Conservation (phyloP, 1,140 invertebrate genomes). For the Brachionus calyciflorus region DNA sequence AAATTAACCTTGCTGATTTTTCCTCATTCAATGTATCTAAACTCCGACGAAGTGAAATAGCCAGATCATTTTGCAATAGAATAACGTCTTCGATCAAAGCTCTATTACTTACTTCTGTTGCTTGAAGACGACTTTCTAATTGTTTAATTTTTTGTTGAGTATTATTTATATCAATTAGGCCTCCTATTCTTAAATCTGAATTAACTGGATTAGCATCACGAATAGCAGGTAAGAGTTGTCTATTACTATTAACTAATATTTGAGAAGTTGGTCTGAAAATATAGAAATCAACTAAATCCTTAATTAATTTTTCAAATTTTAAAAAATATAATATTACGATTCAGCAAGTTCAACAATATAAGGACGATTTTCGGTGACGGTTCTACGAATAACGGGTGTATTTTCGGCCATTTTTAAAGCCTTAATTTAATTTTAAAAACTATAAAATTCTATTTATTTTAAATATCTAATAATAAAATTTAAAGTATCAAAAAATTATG, state of each 20-base stretch:
- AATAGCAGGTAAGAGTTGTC: not conserved
- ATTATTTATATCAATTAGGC: not conserved
- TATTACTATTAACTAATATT: not conserved
- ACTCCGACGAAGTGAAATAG: constrained; percentile 51
- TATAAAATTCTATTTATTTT: no score
- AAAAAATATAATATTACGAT: not conserved
- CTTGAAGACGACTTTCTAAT: constrained; percentile 55
- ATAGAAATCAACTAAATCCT: not conserved
- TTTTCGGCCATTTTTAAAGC: no score
- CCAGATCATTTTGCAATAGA: constrained; percentile 57
- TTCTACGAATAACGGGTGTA: no score
- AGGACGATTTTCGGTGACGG: not conserved
- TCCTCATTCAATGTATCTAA: constrained; percentile 56
- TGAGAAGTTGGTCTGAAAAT: not conserved
- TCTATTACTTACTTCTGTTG: constrained; percentile 59
- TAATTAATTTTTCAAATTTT: not conserved
- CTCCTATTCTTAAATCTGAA: not conserved
- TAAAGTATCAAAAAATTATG: no score
- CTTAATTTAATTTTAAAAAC: no score
- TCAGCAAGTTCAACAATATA: constrained; percentile 10
- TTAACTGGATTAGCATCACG: not conserved
- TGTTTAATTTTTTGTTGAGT: constrained; percentile 47
- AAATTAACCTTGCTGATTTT: constrained; percentile 51
- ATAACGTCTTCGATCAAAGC: constrained; percentile 60
- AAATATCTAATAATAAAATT: no score